These are phyloP conservation scores for Chaetops frenatus DNA, from an alignment of 2,113 vertebrate species.

Conservation along the genomic window DNA sequence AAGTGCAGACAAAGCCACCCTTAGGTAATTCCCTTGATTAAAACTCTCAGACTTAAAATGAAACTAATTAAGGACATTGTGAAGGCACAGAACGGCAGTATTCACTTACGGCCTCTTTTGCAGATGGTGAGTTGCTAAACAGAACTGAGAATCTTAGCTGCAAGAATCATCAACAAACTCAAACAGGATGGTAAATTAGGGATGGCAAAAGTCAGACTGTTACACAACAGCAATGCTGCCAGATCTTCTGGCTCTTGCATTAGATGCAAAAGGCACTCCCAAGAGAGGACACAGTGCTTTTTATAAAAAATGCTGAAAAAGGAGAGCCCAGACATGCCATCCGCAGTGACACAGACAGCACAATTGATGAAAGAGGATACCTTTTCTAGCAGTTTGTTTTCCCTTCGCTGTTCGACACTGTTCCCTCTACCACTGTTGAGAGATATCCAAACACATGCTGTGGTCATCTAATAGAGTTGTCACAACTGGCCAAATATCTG, in stretches of 20 bases:
- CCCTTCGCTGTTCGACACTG: background rate
- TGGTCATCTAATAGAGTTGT: background rate
- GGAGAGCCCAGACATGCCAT: background rate
- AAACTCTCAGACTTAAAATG: slow-evolving; percentile 15
- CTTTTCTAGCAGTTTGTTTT: background rate
- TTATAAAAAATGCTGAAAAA: background rate
- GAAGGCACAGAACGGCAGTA: background rate
- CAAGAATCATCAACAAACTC: background rate
- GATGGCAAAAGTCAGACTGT: background rate
- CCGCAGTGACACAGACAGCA: background rate
- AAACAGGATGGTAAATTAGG: background rate
- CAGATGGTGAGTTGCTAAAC: slow-evolving; percentile 20
- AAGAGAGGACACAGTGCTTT: background rate
- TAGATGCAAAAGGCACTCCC: background rate
- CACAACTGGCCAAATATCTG: background rate
- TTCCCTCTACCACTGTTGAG: background rate
- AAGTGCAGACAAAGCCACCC: background rate
- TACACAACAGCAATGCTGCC: background rate
- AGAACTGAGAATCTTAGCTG: background rate
- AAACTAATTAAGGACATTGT: slow-evolving; percentile 36
- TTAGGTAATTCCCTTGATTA: slow-evolving; percentile 47
- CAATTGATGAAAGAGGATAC: background rate
- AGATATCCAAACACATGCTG: background rate
- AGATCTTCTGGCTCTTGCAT: background rate
- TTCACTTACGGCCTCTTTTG: background rate